phyloP scores from a whole-genome alignment of 1,140 invertebrate genomes.

The Lucilia sericata region DNA sequence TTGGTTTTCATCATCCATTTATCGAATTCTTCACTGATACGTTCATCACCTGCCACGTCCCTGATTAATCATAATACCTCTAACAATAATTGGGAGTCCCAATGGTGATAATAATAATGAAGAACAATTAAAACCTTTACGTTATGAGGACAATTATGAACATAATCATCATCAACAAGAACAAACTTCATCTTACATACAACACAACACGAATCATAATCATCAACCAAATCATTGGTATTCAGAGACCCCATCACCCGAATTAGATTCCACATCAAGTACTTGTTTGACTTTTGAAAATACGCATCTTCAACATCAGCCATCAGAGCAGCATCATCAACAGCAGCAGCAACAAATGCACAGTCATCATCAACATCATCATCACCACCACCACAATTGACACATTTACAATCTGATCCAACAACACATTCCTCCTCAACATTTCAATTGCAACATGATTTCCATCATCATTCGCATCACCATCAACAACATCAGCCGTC shows the following conservation, averaged over 20 bases:
- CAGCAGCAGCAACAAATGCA: not conserved
- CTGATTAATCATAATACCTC: not conserved
- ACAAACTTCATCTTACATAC: not conserved
- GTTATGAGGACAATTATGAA: not conserved
- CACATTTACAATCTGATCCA: not conserved
- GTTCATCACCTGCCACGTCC: not conserved
- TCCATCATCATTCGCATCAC: slow-evolving; percentile 1
- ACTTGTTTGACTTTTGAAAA: not conserved
- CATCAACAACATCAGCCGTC: not conserved
- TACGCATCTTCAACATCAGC: not conserved
- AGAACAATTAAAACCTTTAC: not conserved
- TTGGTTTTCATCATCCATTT: slow-evolving; percentile 58
- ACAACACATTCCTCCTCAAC: not conserved
- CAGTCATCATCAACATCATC: not conserved
- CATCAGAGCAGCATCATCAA: not conserved
- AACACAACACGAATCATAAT: not conserved
- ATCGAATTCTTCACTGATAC: not conserved
- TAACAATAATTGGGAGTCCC: slow-evolving; percentile 4
- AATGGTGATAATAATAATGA: not conserved
- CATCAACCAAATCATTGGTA: not conserved
- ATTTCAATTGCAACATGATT: slow-evolving; percentile 7
- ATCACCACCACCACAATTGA: not conserved
- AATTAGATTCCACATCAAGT: not conserved
- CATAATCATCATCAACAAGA: not conserved
- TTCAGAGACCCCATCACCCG: slow-evolving; percentile 27